Percentiles rank a stretch among this genome's conserved stretches.
Evolutionary conservation across 2,888 invertebrate species (phyloP).

Genomic region (Epistrophe grossulariae): DNA sequence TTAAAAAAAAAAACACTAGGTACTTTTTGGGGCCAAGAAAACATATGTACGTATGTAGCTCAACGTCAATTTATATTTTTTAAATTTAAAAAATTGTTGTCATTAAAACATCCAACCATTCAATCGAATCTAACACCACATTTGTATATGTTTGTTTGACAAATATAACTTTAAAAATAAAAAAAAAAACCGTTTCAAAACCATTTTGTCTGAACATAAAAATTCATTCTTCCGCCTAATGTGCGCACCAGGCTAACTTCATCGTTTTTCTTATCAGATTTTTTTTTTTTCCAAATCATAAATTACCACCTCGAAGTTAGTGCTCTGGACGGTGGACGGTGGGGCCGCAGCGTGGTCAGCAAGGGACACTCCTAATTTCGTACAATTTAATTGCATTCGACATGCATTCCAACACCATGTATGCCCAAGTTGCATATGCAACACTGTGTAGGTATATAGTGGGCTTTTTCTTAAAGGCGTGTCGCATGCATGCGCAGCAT

Average conservation of each 20-base stretch:
- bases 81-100: too few relatives aligned
- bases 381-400: slow-evolving; percentile 76
- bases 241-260: slow-evolving; percentile 14
- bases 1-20: too few relatives aligned
- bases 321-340: neutral
- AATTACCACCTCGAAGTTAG: slow-evolving; percentile 41
- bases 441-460: neutral
- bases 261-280: slow-evolving; percentile 54
- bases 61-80: too few relatives aligned
- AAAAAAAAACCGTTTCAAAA: slow-evolving; percentile 21
- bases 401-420: slow-evolving; percentile 73
- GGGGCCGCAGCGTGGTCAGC: neutral
- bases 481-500: slow-evolving; percentile 71
- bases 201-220: slow-evolving; percentile 49
- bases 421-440: slow-evolving; percentile 52
- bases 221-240: slow-evolving; percentile 2
- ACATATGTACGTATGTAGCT: too few relatives aligned
- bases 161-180: neutral
- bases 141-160: neutral
- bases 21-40: too few relatives aligned
- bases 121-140: too few relatives aligned
- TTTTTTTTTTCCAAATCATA: slow-evolving; percentile 32
- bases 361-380: slow-evolving; percentile 70
- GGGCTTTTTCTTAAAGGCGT: slow-evolving; percentile 55
- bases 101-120: too few relatives aligned